phyloP scores from a whole-genome alignment of 2,797 vertebrate genomes.

The Galago senegalensis region DNA sequence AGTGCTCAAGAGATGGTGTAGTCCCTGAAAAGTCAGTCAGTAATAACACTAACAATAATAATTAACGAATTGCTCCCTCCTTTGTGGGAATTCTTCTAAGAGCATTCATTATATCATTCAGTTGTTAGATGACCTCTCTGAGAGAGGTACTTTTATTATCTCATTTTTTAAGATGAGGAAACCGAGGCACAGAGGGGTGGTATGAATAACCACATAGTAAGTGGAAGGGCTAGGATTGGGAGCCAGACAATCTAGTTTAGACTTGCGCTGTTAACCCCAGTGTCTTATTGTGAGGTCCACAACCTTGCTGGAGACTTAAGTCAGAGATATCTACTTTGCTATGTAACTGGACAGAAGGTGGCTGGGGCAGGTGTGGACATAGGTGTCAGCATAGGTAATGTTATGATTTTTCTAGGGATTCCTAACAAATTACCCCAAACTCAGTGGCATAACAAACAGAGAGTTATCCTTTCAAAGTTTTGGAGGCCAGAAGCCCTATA shows the following conservation, averaged over 20 bases:
- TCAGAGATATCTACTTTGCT: background rate
- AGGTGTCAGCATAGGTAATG: background rate
- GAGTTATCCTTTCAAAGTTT: background rate
- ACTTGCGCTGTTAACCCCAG: rapidly evolving
- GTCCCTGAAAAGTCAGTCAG: background rate
- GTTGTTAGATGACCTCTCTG: background rate
- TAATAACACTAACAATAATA: background rate
- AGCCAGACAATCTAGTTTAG: background rate
- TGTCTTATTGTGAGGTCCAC: background rate
- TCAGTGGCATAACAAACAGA: background rate
- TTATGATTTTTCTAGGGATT: background rate
- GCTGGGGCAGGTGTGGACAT: no score
- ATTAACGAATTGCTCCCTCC: background rate
- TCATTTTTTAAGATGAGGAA: background rate
- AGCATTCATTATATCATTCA: background rate
- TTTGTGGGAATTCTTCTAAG: background rate
- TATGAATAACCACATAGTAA: background rate
- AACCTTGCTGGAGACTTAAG: background rate
- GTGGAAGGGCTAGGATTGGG: background rate
- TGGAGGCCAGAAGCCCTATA: background rate
- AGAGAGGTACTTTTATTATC: background rate
- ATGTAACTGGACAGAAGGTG: background rate
- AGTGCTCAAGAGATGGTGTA: background rate
- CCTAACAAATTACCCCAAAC: background rate
- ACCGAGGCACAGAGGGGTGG: background rate